A percentile compares a stretch with the other conserved stretches of the same genome.
Evolutionary conservation across 2,113 vertebrate species (phyloP).

Genomic region (Platichthys flesus): DNA sequence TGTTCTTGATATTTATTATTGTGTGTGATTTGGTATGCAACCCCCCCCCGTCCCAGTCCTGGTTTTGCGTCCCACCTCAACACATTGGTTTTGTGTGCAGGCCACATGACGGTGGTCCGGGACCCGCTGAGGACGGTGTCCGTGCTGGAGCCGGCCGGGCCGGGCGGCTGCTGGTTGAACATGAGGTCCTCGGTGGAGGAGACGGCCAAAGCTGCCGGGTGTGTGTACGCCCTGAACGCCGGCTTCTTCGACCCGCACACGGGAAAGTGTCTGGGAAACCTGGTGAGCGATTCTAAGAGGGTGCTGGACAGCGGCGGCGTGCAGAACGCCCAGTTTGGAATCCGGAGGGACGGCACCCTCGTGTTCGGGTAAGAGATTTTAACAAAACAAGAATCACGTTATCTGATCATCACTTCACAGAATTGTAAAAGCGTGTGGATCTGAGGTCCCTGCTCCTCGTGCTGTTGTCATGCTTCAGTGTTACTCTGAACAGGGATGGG

Average conservation of each 20-base stretch:
- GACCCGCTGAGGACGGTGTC: slow-evolving; percentile 88
- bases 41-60: no score
- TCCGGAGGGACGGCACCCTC: slow-evolving; percentile 90
- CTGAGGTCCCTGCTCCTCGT: no score
- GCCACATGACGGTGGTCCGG: slow-evolving; percentile 86
- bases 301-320: slow-evolving; percentile 86
- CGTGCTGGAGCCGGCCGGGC: slow-evolving; percentile 88
- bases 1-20: no score
- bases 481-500: no score
- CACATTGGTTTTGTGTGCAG: slow-evolving; percentile 30
- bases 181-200: slow-evolving; percentile 81
- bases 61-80: background rate
- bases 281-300: slow-evolving; percentile 87
- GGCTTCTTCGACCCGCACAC: slow-evolving; percentile 86
- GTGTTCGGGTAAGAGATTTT: slow-evolving; percentile 90
- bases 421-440: no score
- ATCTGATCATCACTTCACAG: no score
- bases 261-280: slow-evolving; percentile 86
- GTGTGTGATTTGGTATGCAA: no score
- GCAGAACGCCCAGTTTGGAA: slow-evolving; percentile 96
- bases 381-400: no score
- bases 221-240: slow-evolving; percentile 90
- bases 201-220: slow-evolving; percentile 78
- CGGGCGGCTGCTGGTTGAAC: slow-evolving; percentile 81
- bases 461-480: no score